Evolutionary conservation across 2,888 invertebrate species (phyloP), one percentile per base, ranked within the genome.

Genomic region (Neoitamus cyanurus): DNA sequence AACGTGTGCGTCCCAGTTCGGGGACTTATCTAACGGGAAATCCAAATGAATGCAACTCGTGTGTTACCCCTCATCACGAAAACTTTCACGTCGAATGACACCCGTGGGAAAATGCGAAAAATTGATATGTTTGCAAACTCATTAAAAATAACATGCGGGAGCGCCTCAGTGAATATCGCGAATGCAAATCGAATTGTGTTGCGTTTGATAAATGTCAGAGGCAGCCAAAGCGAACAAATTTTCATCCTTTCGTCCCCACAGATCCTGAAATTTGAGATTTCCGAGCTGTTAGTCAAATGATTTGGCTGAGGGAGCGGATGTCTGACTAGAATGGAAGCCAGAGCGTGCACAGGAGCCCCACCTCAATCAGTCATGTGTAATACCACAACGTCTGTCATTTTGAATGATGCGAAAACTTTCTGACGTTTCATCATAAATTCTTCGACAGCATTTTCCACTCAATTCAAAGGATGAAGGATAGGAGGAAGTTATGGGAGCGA

Each of bases 371-470:
- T 42, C 75, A 25, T 20, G 34, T 75, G 42, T 75, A 75, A 37
- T 75, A 75, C 37, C 75, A 28, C 75, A 42, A 20, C 37, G 37
- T 28, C 75, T 42, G 75, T 75, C 75, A 75, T 13, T 13, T 30
- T 75, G 75, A 75, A 42, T 75, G 42, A 75, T 75, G 75, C 42
- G 75, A 75, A 75, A 75, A 75, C 37, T 75, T 75, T 75, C 25
- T 42, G 75, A 75, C 75, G 20, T 42, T 75, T 42, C 75, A 75
- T 75, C 42, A 75, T 42, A 75, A 75, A 42, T 42, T 75, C 42
- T 75, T 75, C 75, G 75, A 75, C 75, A 75, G 42, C 75, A 37
- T 75, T 75, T 75, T 75, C 36, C 75, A 75, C 75, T 75, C n/a
- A 75, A 75, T 42, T 42, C 42, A 36, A 75, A 13, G 25, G 42